A percentile compares a stretch with the other conserved stretches of the same genome.
These are phyloP conservation scores for Gallinago media DNA, from an alignment of 2,113 vertebrate genomes.

Conservation along the genomic window DNA sequence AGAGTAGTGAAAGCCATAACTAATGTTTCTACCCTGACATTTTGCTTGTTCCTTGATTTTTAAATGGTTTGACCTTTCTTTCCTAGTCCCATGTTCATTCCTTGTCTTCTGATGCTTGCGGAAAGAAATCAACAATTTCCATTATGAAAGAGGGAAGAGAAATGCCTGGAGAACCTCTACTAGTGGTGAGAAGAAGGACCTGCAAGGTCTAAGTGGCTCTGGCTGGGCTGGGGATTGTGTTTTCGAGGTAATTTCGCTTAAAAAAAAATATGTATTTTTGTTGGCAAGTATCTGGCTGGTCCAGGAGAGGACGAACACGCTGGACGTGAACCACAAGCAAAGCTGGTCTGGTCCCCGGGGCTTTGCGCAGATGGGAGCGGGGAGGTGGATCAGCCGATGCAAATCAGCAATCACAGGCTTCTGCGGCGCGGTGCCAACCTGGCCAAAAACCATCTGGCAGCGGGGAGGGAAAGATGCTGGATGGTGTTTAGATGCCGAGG, in stretches of 20 bases:
- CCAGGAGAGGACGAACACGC: neutral
- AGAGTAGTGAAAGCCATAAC: neutral
- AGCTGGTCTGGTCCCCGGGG: neutral
- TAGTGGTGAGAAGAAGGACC: neutral
- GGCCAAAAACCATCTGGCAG: neutral
- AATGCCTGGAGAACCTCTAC: neutral
- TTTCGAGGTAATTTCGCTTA: neutral
- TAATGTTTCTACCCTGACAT: neutral
- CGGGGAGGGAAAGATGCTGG: neutral
- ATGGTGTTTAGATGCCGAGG: neutral
- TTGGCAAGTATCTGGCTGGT: neutral
- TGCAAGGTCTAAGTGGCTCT: neutral
- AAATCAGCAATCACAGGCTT: neutral
- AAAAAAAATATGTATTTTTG: neutral
- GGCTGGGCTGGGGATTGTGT: neutral
- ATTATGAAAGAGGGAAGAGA: neutral
- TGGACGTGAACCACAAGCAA: neutral
- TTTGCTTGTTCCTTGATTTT: neutral
- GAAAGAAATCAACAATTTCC: neutral
- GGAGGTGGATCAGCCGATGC: neutral
- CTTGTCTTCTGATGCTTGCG: neutral
- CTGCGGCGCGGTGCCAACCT: neutral
- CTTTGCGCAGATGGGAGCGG: neutral
- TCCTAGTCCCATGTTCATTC: neutral
- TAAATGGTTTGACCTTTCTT: neutral